These are phyloP conservation scores for Trissolcus basalis DNA, from an alignment of 1,140 invertebrate genomes.

Conservation along the genomic window DNA sequence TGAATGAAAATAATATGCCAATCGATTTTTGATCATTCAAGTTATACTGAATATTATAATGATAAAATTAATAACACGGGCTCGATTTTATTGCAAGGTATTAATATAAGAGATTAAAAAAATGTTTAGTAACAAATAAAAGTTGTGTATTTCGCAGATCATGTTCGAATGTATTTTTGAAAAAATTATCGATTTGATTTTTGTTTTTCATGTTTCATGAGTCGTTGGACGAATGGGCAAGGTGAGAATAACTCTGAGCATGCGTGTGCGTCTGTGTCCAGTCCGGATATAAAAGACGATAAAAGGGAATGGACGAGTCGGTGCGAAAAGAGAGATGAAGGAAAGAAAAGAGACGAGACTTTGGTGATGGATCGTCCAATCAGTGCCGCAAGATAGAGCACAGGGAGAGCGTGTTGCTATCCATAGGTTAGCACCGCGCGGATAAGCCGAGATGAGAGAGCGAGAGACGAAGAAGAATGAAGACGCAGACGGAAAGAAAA, in stretches of 20 bases:
- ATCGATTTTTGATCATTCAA: too few species aligned
- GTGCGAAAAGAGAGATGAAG: constrained; percentile 49
- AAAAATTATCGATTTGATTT: too few species aligned
- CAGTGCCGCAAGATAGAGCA: constrained; percentile 77
- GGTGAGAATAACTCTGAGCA: constrained; percentile 38
- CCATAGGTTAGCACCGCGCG: constrained; percentile 64
- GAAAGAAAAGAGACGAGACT: constrained; percentile 58
- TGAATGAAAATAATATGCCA: too few species aligned
- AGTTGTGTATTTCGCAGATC: too few species aligned
- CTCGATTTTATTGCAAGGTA: too few species aligned
- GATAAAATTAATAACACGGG: too few species aligned
- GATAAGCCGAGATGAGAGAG: constrained; percentile 54
- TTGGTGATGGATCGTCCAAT: constrained; percentile 78
- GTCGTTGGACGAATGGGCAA: constrained; percentile 47
- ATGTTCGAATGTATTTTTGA: too few species aligned
- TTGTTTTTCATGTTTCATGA: too few species aligned
- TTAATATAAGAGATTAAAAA: too few species aligned
- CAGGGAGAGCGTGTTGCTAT: constrained; percentile 65
- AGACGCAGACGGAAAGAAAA: constrained; percentile 59
- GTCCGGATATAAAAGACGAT: constrained; percentile 56
- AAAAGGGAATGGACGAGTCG: constrained; percentile 53
- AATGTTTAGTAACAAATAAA: too few species aligned
- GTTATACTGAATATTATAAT: too few species aligned
- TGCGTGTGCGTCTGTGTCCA: constrained; percentile 55
- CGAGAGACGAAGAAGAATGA: constrained; percentile 29